Evolutionary conservation across 2,113 vertebrate species (phyloP), one percentile per base, ranked within the genome.

Genomic region (Semnopithecus entellus): DNA sequence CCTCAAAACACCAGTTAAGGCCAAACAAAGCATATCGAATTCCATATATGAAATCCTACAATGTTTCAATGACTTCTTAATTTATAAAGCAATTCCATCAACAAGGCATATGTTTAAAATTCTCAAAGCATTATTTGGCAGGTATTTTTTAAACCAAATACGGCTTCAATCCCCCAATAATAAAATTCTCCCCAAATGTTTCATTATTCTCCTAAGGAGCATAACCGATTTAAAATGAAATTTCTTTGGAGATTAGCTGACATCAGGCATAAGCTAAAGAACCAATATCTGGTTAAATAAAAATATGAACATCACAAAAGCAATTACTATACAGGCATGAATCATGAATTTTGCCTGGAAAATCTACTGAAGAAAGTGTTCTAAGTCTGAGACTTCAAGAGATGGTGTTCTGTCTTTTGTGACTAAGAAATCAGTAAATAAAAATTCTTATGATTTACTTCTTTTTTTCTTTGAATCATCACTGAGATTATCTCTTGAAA

Each of bases 1-100:
- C 75, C 61, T 88, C 86, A 83, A 79, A 97, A 91, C 8, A 90
- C n/a, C 86, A 97, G 25, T 70, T 79, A 92, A 96, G 16, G 30
- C 43, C 88, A 88, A 89, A 93, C 1, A 35, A 87, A 96, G 0
- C 11, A 91, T 75, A 87, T 10, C 14, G 57, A 43, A 11, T 4
- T 96, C 50, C 52, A 57, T 70, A 88, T 32, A 78, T 38, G 12
- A 43, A 40, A 76, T n/a, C 16, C 68, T 93, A 30, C 6, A 97
- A 48, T 32, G 81, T 70, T 89, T 82, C 23, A 61, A 23, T 40
- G 57, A 75, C 16, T 91, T 90, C 78, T 83, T 93, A 96, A 97
- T 25, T 94, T 7, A 83, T n/a, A 87, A 89, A 92, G 81, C 23
- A 95, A 88, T 32, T 27, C n/a, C 95, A 83, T 52, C 27, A 73